phyloP scores from a whole-genome alignment of 2,888 invertebrate genomes.

The Nomada ruficornis region DNA sequence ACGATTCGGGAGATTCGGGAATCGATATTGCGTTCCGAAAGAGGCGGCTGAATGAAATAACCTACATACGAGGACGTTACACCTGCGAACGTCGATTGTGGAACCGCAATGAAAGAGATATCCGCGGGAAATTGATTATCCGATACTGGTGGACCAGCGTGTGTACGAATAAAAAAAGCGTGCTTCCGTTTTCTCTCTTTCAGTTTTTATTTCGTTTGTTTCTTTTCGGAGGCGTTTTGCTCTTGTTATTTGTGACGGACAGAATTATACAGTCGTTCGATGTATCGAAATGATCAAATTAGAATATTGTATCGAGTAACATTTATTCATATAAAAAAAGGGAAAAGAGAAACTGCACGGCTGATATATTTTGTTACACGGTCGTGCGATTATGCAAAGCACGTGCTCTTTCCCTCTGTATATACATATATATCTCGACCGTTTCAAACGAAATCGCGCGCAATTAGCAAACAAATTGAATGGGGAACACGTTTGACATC shows the following conservation, averaged over 20 bases:
- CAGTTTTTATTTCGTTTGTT: too few relatives aligned
- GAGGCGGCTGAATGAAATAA: slow-evolving; percentile 24
- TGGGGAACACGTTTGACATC: neutral
- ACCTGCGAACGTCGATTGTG: neutral
- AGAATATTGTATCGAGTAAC: slow-evolving; percentile 8
- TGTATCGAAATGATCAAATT: neutral
- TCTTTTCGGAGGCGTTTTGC: neutral
- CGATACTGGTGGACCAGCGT: neutral
- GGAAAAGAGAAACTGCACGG: neutral
- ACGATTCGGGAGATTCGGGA: slow-evolving; percentile 3
- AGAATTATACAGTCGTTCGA: slow-evolving; percentile 1
- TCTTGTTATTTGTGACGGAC: slow-evolving; percentile 7
- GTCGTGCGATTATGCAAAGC: slow-evolving; percentile 18
- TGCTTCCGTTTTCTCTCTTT: neutral
- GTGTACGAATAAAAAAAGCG: neutral
- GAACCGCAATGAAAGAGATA: neutral
- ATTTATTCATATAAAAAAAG: slow-evolving; percentile 4
- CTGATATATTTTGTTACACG: neutral
- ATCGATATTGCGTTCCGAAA: slow-evolving; percentile 39
- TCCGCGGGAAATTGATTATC: slow-evolving; percentile 6
- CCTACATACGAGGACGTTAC: slow-evolving; percentile 27
- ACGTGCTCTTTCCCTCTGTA: neutral
- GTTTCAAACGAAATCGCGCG: neutral
- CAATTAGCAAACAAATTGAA: slow-evolving; percentile 26
- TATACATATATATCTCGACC: too few relatives aligned